A percentile compares a stretch with the other conserved stretches of the same genome.
These are phyloP conservation scores for Siphlonurus alternatus DNA, from an alignment of 2,888 invertebrate species.

Conservation along the genomic window DNA sequence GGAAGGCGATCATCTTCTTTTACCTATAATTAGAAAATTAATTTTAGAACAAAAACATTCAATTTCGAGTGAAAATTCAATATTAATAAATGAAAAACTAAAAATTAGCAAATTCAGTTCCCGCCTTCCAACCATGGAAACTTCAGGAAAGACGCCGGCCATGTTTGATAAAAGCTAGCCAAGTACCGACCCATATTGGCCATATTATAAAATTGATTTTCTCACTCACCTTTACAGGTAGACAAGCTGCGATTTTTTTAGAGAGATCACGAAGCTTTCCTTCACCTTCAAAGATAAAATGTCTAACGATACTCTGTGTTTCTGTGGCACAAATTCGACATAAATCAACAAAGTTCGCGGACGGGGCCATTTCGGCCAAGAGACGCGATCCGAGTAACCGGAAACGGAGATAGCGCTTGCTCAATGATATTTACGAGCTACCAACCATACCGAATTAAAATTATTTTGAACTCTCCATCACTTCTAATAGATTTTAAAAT, in stretches of 20 bases:
- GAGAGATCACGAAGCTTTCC: constrained; percentile 32
- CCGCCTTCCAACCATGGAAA: not conserved
- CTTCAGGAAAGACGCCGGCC: not conserved
- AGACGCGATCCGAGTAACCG: not conserved
- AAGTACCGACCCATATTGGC: not conserved
- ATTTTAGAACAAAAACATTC: not conserved
- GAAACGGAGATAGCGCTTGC: not conserved
- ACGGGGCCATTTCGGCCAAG: not conserved
- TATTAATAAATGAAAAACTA: constrained; percentile 7
- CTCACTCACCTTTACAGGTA: constrained; percentile 34
- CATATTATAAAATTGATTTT: not conserved
- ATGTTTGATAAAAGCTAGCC: not conserved
- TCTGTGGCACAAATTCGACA: constrained; percentile 29
- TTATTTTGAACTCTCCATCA: too few relatives aligned
- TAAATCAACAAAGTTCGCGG: constrained; percentile 21
- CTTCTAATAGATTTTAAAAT: too few relatives aligned
- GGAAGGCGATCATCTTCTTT: constrained; percentile 36
- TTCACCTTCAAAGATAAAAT: constrained; percentile 31
- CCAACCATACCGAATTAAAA: not conserved
- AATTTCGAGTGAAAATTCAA: not conserved
- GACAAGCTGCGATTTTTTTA: constrained; percentile 38
- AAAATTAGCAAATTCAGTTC: too few relatives aligned
- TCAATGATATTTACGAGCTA: not conserved
- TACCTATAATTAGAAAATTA: constrained; percentile 26
- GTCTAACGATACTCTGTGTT: constrained; percentile 26